Base-by-base conservation (phyloP, 2,797 vertebrate species). In the Rhabdomys pumilio region DNA sequence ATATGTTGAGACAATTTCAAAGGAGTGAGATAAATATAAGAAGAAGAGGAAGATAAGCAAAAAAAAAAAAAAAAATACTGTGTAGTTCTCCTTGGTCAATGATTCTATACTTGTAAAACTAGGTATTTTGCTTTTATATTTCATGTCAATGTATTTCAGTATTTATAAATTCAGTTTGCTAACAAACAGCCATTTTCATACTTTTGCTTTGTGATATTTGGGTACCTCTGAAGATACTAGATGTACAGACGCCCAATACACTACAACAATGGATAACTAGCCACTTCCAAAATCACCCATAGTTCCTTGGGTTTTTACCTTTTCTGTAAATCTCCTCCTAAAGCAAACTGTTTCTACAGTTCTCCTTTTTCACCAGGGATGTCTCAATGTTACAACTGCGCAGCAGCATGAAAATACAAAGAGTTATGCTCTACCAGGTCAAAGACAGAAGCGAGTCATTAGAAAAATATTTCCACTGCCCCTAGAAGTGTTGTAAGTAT, bases 1-100 rank as follows among this genome's bases (percentile, higher is more conserved):
- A 85, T 63, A 90, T 77, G 67, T 75, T 79, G 57, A 95, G 67
- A 75, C 12, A 77, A 57, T 69, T 69, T 88, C 31, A 75, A 83
- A 59, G n/a, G 80, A 22, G 2, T 59, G 59, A 31, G 41, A 83
- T 15, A 55, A 61, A 1, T 88, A 1, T 50, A 57, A 44, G 19
- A 59, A 59, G 24, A 91, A 13, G 41, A 89, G 65, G 53, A 89
- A 72, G 53, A 20, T n/a, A 59, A 69, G 31, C 73, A 11, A 12
- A 63, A 50, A 50, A 50, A 50, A 44, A 44, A 44, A 47, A 47
- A 50, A 50, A 93, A 85, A 77, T 4, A 44, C 2, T 22, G 19
- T 31, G 2, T 69, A 38, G 91, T 69, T 89, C 22, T 89, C 22
- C 47, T 75, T 12, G 24, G 1, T 3, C 22, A 26, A 44, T 44